Base-by-base conservation (phyloP, 2,888 invertebrate genomes). In the Arenicola marina region DNA sequence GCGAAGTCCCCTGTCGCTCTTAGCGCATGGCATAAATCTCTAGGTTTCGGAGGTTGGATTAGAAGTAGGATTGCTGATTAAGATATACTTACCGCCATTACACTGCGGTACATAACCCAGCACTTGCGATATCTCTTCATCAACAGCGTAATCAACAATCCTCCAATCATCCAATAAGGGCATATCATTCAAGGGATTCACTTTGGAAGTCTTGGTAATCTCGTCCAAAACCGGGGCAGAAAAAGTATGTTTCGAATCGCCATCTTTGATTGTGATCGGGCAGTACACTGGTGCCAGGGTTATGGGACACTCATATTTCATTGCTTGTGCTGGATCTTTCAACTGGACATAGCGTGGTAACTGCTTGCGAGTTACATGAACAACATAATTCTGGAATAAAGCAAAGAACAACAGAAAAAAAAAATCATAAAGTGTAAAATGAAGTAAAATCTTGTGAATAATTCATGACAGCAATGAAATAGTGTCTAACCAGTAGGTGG, bases 241-340 rank as follows among this genome's bases (percentile, higher is more conserved):
- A 65, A 74, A 81, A n/a, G 77, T 75, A 65, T 79, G 75, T 59
- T 71, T 76, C 1, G 79, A 79, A 31, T 79, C 74, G 69, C 76
- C 78, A 31, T 69, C 75, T 46, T 74, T 72, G 44, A 81, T 75
- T 33, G 78, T 76, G 64, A 81, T 73, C 29, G 82, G 81, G 54
- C 74, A 69, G 63, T 81, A 79, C 2, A 81, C 53, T 2, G 78
- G 74, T 51, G 73, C 71, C 7, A 82, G 73, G n/a, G 81, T 78
- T 24, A 80, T 75, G 1, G 81, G 82, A 66, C 78, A 78, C 66
- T 81, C 81, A 71, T 61, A 78, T 33, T 75, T 70, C 38, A 73
- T 32, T 15, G 76, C 75, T 29, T 76, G 59, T 24, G 64, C 70
- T 31, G 74, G 54, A 58, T 80, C 78, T 32, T 63, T 61, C 15